Conservation (phyloP, 1,140 invertebrate species). For the Akabosia matsudoensis region DNA sequence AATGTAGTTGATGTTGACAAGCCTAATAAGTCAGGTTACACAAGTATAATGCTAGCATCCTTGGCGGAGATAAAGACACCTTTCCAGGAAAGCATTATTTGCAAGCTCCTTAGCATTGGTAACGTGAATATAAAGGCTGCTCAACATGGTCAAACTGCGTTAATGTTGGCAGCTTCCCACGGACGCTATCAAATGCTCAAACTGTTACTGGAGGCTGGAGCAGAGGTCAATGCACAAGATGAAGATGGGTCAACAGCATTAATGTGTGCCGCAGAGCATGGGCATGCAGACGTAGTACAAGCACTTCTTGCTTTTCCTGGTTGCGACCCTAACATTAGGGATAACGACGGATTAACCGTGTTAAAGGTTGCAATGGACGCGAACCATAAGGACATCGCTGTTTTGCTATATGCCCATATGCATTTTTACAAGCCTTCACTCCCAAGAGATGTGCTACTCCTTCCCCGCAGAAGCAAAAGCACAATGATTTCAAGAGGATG, state of each 20-base stretch:
- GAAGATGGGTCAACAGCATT: conserved; percentile 52
- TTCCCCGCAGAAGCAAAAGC: neutral
- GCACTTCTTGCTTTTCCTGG: conserved; percentile 54
- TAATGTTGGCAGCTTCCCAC: conserved; percentile 64
- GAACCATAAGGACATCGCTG: conserved; percentile 62
- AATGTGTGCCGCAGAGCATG: conserved; percentile 64
- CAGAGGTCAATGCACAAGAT: conserved; percentile 58
- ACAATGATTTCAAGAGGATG: neutral
- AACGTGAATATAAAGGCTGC: conserved; percentile 60
- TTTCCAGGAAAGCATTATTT: conserved; percentile 55
- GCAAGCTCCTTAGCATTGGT: conserved; percentile 57
- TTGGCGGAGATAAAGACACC: conserved; percentile 57
- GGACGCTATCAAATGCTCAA: conserved; percentile 58
- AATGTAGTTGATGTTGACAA: conserved; percentile 58
- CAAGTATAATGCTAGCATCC: conserved; percentile 63
- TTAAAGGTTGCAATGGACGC: conserved; percentile 64
- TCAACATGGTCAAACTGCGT: conserved; percentile 56
- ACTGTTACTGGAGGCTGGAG: conserved; percentile 57
- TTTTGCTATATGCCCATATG: conserved; percentile 60
- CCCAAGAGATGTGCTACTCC: neutral
- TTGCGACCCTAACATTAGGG: conserved; percentile 59
- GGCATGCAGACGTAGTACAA: conserved; percentile 58
- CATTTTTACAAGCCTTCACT: conserved; percentile 43
- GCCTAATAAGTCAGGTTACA: conserved; percentile 62
- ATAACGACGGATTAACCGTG: conserved; percentile 63